phyloP scores from a whole-genome alignment of 2,113 vertebrate species.

The Bungarus multicinctus region DNA sequence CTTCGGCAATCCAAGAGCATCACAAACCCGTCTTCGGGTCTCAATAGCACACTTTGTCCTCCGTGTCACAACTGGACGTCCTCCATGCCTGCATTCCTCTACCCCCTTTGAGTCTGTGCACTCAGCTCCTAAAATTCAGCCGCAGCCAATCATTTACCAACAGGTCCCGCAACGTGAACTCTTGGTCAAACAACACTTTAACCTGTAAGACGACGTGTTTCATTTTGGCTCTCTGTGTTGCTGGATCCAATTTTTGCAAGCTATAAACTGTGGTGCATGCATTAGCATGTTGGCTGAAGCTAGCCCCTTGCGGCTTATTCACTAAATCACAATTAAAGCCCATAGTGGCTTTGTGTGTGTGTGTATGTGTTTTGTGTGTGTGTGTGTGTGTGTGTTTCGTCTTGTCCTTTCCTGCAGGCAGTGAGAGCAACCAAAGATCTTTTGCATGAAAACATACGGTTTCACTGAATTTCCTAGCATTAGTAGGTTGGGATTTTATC shows the following conservation, averaged over 20 bases:
- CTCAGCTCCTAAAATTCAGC: background rate
- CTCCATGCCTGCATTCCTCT: background rate
- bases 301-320: background rate
- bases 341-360: background rate
- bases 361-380: too few species aligned
- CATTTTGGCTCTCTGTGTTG: background rate
- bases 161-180: background rate
- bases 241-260: background rate
- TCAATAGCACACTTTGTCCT: background rate
- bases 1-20: accelerated
- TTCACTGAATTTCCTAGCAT: background rate
- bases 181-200: background rate
- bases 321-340: background rate
- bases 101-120: background rate
- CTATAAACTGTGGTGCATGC: background rate
- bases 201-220: background rate
- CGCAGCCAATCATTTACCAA: background rate
- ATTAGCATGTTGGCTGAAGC: background rate
- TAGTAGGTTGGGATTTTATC: background rate
- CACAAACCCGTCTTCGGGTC: too few species aligned
- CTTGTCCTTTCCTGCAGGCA: background rate
- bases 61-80: background rate
- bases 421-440: too few species aligned
- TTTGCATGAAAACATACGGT: background rate
- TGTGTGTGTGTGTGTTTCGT: too few species aligned